Evolutionary conservation across 2,888 invertebrate genomes (phyloP), one percentile per base, ranked within the genome.

Genomic region (Spodoptera exigua): DNA sequence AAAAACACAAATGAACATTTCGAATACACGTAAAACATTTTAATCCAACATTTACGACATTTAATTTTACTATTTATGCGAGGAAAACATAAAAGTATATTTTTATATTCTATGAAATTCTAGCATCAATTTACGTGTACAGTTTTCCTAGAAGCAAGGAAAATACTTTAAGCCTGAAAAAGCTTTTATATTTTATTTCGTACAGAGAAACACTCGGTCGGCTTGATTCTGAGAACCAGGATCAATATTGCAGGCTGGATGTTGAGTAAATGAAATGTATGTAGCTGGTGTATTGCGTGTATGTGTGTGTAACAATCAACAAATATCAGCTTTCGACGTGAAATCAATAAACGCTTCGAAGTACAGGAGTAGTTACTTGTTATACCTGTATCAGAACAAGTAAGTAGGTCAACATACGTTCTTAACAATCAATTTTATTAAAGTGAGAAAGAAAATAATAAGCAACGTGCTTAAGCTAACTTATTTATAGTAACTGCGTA

Each of bases 381-480:
- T 47, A 36, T 54, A 47, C 48, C 41, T 72, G 40, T 59, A 32
- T 9, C 27, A 27, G 27, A 3, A 41, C n/a, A 17, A 16, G 11
- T 63, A 65, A 56, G 27, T 71, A 41, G 65, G 72, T 66, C 72
- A 66, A 37, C 32, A 72, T 46, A 7, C 27, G 27, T 27, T 27
- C 27, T 27, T 9, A 27, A 27, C 27, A 27, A 27, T 27, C 27
- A 9, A 27, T 27, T 27, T 27, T 27, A 27, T 27, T 27, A 27
- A 27, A 27, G 27, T 7, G 27, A 9, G 27, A 21, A 44, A 21
- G n/a, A 27, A 27, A 27, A 27, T 27, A 27, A 27, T 27, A 27
- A 27, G 27, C 27, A 27, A 27, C 27, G 27, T 27, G 27, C 27
- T 27, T 27, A 27, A 27, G 27, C 27, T 27, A 27, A n/a, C 13